Conservation (phyloP, 2,888 invertebrate species). For the Lasius fuliginosus region DNA sequence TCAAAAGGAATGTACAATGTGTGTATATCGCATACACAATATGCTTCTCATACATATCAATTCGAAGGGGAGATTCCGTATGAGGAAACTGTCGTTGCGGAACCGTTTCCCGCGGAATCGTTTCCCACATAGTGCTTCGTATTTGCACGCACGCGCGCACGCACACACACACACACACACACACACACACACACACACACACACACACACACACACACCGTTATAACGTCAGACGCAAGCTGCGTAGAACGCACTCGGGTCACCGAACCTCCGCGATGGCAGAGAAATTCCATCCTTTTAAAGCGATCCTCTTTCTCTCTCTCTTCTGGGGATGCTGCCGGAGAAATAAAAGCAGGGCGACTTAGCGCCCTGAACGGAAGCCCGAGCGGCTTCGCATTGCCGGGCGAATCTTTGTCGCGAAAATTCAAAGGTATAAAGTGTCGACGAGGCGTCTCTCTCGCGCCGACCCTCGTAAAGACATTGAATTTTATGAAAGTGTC, state of each 20-base stretch:
- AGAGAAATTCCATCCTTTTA: constrained; percentile 35
- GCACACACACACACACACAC: background rate
- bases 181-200: too few species aligned
- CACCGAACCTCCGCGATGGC: constrained; percentile 35
- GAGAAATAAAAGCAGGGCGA: constrained; percentile 45
- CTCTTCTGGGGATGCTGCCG: background rate
- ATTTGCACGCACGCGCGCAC: background rate
- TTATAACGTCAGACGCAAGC: constrained; percentile 8
- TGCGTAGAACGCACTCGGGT: constrained; percentile 1
- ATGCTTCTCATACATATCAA: constrained; percentile 47
- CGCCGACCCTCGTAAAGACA: constrained; percentile 75
- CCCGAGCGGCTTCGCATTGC: background rate
- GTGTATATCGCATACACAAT: constrained; percentile 37
- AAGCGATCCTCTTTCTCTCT: constrained; percentile 36
- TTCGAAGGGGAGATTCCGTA: constrained; percentile 40
- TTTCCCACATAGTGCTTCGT: constrained; percentile 28
- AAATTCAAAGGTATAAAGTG: constrained; percentile 77
- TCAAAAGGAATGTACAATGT: constrained; percentile 2
- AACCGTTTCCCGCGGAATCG: constrained; percentile 30
- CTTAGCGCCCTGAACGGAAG: constrained; percentile 25
- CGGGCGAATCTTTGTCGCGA: constrained; percentile 68
- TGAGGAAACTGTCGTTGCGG: constrained; percentile 35
- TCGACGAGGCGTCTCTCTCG: constrained; percentile 69
- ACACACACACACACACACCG: background rate
- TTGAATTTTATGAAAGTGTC: constrained; percentile 79